Evolutionary conservation across 2,888 invertebrate genomes (phyloP).

Genomic region (Hesperia comma): DNA sequence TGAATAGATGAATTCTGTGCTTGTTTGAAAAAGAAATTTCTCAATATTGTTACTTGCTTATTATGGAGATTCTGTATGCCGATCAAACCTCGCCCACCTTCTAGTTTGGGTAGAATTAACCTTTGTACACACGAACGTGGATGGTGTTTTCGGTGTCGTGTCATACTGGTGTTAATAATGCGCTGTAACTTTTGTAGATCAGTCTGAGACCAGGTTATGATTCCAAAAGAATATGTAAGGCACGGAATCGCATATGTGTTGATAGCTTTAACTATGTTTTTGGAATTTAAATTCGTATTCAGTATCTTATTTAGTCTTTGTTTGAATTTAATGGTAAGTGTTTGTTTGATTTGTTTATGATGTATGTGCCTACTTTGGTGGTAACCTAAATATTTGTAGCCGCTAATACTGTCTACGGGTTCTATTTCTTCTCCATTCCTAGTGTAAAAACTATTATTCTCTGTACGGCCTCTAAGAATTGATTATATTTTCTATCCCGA

Average conservation of each 20-base stretch:
- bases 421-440: constrained; percentile 29
- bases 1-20: constrained; percentile 5
- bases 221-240: constrained; percentile 27
- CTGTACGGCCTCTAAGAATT: constrained; percentile 27
- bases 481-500: constrained; percentile 37
- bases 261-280: constrained; percentile 34
- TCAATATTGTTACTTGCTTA: constrained; percentile 36
- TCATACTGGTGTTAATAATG: constrained; percentile 11
- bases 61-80: constrained; percentile 33
- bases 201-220: constrained; percentile 21
- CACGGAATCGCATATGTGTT: constrained; percentile 31
- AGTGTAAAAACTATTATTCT: constrained; percentile 23
- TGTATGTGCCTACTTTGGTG: constrained; percentile 13
- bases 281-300: constrained; percentile 18
- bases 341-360: constrained; percentile 26
- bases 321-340: constrained; percentile 21
- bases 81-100: constrained; percentile 35
- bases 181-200: constrained; percentile 21
- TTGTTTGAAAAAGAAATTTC: constrained; percentile 30
- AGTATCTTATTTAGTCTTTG: constrained; percentile 23
- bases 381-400: constrained; percentile 37
- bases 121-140: constrained; percentile 13
- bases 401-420: constrained; percentile 7
- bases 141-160: constrained; percentile 33
- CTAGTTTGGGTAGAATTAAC: neutral